Conservation (phyloP, 92 coral and sea anemone genomes). For the Diadumene lineata region DNA sequence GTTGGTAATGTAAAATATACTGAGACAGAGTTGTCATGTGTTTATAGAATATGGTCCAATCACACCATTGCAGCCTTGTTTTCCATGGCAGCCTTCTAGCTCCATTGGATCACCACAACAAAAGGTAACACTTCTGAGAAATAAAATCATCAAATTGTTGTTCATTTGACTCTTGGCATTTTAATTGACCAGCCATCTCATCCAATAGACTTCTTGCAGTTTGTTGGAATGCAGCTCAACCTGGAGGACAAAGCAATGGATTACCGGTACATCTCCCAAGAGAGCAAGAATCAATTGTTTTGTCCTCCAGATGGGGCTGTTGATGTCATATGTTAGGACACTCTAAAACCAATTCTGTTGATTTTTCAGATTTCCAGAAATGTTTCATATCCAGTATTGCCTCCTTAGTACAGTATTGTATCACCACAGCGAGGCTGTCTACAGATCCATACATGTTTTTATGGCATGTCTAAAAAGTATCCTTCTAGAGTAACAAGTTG, state of each 20-base stretch:
- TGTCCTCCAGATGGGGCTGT: too few species aligned
- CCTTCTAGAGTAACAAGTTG: constrained; percentile 41
- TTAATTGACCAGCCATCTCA: too few species aligned
- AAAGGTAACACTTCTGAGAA: constrained; percentile 31
- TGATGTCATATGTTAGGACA: too few species aligned
- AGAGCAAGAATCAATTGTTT: too few species aligned
- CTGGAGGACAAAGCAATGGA: too few species aligned
- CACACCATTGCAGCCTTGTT: constrained; percentile 66
- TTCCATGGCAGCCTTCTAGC: constrained; percentile 62
- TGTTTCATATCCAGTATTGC: constrained; percentile 65
- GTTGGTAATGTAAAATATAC: too few species aligned
- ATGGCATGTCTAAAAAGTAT: constrained; percentile 75
- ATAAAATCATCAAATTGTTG: background rate
- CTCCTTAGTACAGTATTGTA: constrained; percentile 67
- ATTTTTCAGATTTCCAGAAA: constrained; percentile 46
- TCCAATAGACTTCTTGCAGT: too few species aligned
- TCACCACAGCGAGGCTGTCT: constrained; percentile 80
- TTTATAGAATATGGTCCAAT: constrained; percentile 49
- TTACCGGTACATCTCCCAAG: too few species aligned
- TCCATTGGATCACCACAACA: constrained; percentile 4
- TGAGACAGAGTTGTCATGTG: too few species aligned
- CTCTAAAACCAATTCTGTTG: too few species aligned
- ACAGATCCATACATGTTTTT: constrained; percentile 71
- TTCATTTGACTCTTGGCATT: too few species aligned
- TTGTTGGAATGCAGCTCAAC: too few species aligned